Evolutionary conservation across 1,140 invertebrate species (phyloP), one percentile per base, ranked within the genome.

Genomic region (Lerema accius): DNA sequence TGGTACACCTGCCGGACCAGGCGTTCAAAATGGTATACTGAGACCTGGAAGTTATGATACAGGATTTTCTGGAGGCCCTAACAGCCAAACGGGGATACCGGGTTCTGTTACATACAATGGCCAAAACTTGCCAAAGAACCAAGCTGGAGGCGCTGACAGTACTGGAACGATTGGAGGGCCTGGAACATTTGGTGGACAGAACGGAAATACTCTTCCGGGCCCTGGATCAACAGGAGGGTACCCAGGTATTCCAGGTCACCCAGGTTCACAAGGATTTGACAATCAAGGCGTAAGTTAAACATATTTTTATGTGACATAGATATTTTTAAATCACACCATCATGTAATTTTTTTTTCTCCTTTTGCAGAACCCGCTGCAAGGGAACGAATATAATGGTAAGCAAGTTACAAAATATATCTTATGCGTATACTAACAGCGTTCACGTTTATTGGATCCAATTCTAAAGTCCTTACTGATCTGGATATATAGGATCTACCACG

Each of bases 351-450:
- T n/a, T n/a, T 62, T 23, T 50, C 14, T 66, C 46, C 17, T 64
- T 35, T 80, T 73, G n/a, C 67, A 81, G 78, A 61, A 23, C 16
- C 0, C 49, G 23, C 42, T 37, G 32, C 56, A 58, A 49, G 68
- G 63, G 15, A 51, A 49, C 3, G 51, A 48, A 13, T 71, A 75
- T 23, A 64, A 59, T 55, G 69, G 77, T 75, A 66, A 68, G 68
- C 35, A 65, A 17, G 9, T 35, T 53, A n/a, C n/a, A n/a, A n/a
- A n/a, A n/a, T n/a, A n/a, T n/a, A n/a, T n/a, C n/a, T n/a, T n/a
- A n/a, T n/a, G n/a, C n/a, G n/a, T n/a, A n/a, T n/a, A n/a, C n/a
- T n/a, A n/a, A n/a, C n/a, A n/a, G n/a, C n/a, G n/a, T n/a, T n/a
- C n/a, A n/a, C n/a, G n/a, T n/a, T n/a, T n/a, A n/a, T n/a, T n/a